These are phyloP conservation scores for Drosophila helvetica DNA, from an alignment of 2,888 invertebrate species.

Conservation along the genomic window DNA sequence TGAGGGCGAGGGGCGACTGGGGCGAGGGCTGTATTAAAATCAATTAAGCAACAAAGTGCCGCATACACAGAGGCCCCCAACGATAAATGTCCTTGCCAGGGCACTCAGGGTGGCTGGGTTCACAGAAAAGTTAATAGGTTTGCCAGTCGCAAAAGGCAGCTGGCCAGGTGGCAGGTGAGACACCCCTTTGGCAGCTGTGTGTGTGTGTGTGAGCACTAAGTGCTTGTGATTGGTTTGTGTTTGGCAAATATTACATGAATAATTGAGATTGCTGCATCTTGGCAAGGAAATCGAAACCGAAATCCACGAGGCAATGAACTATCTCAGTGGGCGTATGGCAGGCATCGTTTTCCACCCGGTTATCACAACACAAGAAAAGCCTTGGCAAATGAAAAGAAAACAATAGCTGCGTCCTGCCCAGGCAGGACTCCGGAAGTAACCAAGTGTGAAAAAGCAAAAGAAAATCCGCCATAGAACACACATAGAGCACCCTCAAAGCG, in stretches of 20 bases:
- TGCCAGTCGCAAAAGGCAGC: constrained; percentile 68
- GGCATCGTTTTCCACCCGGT: background rate
- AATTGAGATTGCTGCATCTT: constrained; percentile 48
- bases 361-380: constrained; percentile 33
- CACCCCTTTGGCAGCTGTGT: background rate
- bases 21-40: constrained; percentile 72
- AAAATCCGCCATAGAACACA: constrained; percentile 51
- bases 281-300: background rate
- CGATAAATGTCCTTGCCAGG: constrained; percentile 64
- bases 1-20: constrained; percentile 1
- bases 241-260: constrained; percentile 55
- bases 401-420: constrained; percentile 51
- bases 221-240: constrained; percentile 65
- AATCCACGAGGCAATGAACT: constrained; percentile 19
- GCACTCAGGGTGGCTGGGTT: constrained; percentile 9
- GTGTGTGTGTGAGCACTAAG: constrained; percentile 35
- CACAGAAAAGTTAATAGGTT: constrained; percentile 70
- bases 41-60: constrained; percentile 81
- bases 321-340: background rate
- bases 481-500: constrained; percentile 59
- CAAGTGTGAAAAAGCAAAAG: constrained; percentile 74
- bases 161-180: constrained; percentile 36
- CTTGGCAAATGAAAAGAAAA: constrained; percentile 76
- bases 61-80: constrained; percentile 63
- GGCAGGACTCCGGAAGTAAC: constrained; percentile 69